phyloP scores from a whole-genome alignment of 2,888 invertebrate genomes.

The Calliphora vomitoria region DNA sequence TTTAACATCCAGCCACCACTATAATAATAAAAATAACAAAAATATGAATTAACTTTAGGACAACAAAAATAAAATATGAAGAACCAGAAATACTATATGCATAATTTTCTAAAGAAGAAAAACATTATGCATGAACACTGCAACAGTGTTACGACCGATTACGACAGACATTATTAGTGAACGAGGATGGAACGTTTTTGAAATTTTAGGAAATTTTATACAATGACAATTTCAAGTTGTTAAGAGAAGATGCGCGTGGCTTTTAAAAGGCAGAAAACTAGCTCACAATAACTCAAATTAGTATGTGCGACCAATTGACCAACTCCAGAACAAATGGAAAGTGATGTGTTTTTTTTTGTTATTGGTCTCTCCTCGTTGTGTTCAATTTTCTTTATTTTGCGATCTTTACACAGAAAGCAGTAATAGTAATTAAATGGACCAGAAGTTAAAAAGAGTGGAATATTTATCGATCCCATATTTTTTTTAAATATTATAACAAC shows the following conservation, averaged over 20 bases:
- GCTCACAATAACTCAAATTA: constrained; percentile 77
- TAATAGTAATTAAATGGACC: constrained; percentile 30
- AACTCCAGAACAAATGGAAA: constrained; percentile 74
- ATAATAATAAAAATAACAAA: constrained; percentile 50
- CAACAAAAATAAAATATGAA: constrained; percentile 34
- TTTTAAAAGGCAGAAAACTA: constrained; percentile 52
- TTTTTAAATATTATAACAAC: too few species aligned
- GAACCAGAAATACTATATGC: background rate
- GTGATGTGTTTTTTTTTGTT: constrained; percentile 37
- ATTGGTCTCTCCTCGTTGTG: background rate
- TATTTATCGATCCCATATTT: background rate
- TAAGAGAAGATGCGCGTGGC: constrained; percentile 53
- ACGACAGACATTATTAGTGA: constrained; percentile 25
- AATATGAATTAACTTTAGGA: constrained; percentile 69
- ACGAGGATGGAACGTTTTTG: constrained; percentile 22
- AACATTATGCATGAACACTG: constrained; percentile 72
- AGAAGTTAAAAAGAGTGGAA: constrained; percentile 18
- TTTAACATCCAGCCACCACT: constrained; percentile 36
- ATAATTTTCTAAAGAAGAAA: constrained; percentile 66
- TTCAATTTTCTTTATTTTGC: constrained; percentile 21
- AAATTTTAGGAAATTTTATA: constrained; percentile 34
- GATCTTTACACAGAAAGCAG: constrained; percentile 14
- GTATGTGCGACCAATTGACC: constrained; percentile 81
- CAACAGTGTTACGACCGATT: constrained; percentile 46
- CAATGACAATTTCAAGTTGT: constrained; percentile 52